Base-by-base conservation (phyloP, 1,140 invertebrate genomes). In the Drosophila funebris region DNA sequence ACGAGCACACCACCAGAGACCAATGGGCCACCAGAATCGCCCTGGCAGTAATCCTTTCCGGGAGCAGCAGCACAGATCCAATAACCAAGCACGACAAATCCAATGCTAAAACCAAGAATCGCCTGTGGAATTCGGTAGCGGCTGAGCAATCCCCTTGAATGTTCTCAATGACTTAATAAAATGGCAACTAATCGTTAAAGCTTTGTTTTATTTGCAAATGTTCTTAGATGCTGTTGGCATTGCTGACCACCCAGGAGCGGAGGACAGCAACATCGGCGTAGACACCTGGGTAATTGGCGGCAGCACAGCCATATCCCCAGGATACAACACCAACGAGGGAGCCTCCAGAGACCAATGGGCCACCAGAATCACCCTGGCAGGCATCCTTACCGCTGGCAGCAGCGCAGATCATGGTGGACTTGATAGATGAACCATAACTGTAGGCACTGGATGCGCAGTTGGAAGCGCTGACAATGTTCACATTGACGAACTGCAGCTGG, bases 241-340 rank as follows among this genome's bases (percentile, higher is more conserved):
- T 14, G 29, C 33, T 73, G 16, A 41, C 0, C 61, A 90, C 83
- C 85, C 85, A 90, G 31, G n/a, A 9, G 31, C 78, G 75, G 43
- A 90, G 71, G 0, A 0, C 68, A 29, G 75, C 72, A 4, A 94
- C 93, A 31, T 92, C 80, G 5, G 94, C 92, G 80, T 95, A 95
- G 5, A 95, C 93, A 5, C 94, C 94, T 2, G 94, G 94, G 68
- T 91, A 92, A 2, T 90, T 90, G 1, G 92, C 64, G 8, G 89
- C 63, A 0, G 92, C 94, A 74, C 95, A 96, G 0, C 93, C 93
- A 48, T 92, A 84, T 16, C 94, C 95, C 93, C 94, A 95, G 16
- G 94, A 94, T 0, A 94, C 93, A 29, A 95, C 87, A 57, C 95
- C 95, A 31, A 90, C 79, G 9, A 92, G 66, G 0, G 33, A 37